phyloP scores from a whole-genome alignment of 2,888 invertebrate genomes.

The Rhagonycha lutea region DNA sequence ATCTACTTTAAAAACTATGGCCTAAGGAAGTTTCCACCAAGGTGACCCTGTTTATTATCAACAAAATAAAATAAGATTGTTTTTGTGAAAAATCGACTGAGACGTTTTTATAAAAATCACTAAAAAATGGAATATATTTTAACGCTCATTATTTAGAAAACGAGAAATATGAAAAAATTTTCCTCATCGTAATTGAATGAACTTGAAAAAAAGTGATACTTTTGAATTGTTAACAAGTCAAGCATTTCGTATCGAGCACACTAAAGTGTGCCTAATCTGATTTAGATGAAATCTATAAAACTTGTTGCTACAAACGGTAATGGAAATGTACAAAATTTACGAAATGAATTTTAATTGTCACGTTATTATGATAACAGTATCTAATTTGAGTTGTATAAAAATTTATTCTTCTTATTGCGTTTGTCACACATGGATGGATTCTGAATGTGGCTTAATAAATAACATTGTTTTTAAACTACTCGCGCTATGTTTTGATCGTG shows the following conservation, averaged over 20 bases:
- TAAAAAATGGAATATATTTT: background rate
- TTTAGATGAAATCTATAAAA: background rate
- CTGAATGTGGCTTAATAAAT: no score
- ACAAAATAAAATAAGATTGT: background rate
- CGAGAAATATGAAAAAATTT: background rate
- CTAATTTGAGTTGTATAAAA: background rate
- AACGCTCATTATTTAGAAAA: background rate
- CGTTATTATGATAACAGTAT: background rate
- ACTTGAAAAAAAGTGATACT: background rate
- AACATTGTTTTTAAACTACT: no score
- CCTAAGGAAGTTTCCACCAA: background rate
- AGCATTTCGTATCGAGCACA: background rate
- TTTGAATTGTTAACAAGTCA: background rate
- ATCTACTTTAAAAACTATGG: constrained; percentile 12
- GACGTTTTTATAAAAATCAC: background rate
- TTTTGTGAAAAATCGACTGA: background rate
- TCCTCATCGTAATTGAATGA: background rate
- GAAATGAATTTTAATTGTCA: background rate
- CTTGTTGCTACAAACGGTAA: background rate
- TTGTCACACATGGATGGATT: no score
- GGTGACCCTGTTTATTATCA: background rate
- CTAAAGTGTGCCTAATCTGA: background rate
- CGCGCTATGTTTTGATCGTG: no score
- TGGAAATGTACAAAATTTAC: background rate
- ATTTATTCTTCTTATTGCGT: no score